These are phyloP conservation scores for Orchesella flavescens DNA, from an alignment of 2,888 invertebrate species.

Conservation along the genomic window DNA sequence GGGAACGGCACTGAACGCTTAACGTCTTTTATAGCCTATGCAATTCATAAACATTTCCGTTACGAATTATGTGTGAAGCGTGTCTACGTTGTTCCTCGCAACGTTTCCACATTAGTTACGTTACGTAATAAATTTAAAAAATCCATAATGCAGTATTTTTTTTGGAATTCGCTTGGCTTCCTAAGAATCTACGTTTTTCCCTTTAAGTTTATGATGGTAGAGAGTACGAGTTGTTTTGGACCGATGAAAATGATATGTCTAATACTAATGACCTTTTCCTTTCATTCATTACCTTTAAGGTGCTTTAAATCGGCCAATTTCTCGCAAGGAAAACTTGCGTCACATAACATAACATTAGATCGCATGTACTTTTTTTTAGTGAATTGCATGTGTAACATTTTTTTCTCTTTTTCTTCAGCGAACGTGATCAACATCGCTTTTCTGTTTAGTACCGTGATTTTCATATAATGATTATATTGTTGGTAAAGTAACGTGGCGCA, in stretches of 20 bases:
- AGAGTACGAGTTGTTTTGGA: not conserved
- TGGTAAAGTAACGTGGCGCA: not conserved
- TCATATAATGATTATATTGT: not conserved
- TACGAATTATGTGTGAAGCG: no score
- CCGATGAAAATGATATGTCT: not conserved
- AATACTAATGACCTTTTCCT: not conserved
- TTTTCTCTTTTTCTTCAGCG: not conserved
- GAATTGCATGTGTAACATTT: not conserved
- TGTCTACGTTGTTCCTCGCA: no score
- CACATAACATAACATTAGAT: not conserved
- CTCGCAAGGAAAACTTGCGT: not conserved
- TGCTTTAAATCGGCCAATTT: not conserved
- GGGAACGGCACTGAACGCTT: no score
- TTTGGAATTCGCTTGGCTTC: no score
- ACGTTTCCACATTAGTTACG: no score
- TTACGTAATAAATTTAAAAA: no score
- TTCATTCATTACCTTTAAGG: conserved; percentile 5
- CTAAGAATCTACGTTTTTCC: no score
- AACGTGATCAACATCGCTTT: not conserved
- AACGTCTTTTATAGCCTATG: no score
- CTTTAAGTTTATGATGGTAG: no score
- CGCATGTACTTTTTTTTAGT: no score
- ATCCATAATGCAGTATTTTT: no score
- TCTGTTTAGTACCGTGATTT: not conserved
- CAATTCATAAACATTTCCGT: no score